A percentile compares a stretch with the other conserved stretches of the same genome.
Evolutionary conservation across 2,888 invertebrate species (phyloP).

Genomic region (Halocaridina rubra): DNA sequence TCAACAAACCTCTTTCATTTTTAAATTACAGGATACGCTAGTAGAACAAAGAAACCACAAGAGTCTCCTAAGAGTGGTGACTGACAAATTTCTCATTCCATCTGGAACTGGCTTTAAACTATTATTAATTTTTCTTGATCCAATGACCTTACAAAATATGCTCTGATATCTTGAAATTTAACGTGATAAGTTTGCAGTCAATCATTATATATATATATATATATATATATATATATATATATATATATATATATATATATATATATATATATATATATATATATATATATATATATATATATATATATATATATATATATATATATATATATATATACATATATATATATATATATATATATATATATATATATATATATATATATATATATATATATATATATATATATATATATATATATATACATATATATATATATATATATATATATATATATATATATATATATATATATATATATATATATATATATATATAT

Average conservation of each 20-base stretch:
- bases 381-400: neutral
- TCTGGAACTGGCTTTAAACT: no score
- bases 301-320: neutral
- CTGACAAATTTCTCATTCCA: no score
- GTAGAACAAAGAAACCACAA: no score
- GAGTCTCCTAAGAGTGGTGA: no score
- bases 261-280: neutral
- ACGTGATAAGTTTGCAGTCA: no score
- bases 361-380: neutral
- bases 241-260: neutral
- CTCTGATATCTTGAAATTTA: no score
- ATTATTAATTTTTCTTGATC: no score
- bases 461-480: neutral
- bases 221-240: neutral
- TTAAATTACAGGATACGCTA: no score
- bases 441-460: neutral
- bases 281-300: neutral
- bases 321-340: neutral
- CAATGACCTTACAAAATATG: no score
- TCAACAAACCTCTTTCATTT: no score
- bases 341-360: neutral
- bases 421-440: neutral
- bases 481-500: neutral
- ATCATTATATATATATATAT: neutral
- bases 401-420: neutral